A percentile compares a stretch with the other conserved stretches of the same genome.
Evolutionary conservation across 1,140 invertebrate species (phyloP).

Genomic region (Neodiprion pinetum): DNA sequence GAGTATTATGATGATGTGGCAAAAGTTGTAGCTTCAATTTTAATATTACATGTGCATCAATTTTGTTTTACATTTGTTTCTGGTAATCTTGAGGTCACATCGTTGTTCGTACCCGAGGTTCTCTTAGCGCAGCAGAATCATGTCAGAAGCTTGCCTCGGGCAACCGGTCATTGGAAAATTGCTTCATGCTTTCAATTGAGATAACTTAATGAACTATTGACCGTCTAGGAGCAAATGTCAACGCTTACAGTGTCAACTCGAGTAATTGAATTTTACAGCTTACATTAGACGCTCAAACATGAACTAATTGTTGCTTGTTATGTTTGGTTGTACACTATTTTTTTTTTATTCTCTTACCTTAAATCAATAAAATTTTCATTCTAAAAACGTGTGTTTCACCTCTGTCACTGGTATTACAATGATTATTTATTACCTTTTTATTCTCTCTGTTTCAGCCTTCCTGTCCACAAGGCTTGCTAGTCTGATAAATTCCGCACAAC

Average conservation of each 20-base stretch:
- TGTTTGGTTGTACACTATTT: too few relatives aligned
- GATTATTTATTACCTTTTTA: constrained; percentile 10
- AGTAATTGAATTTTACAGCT: neutral
- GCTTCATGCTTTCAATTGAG: constrained; percentile 47
- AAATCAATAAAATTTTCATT: neutral
- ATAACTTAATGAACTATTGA: constrained; percentile 46
- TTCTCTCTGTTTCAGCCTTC: constrained; percentile 43
- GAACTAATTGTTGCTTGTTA: too few relatives aligned
- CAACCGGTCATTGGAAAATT: constrained; percentile 41
- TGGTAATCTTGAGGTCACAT: too few relatives aligned
- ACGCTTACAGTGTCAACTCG: neutral
- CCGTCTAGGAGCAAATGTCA: neutral
- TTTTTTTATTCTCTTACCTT: neutral
- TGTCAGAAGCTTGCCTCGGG: constrained; percentile 18
- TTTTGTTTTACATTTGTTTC: too few relatives aligned
- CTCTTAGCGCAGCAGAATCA: too few relatives aligned
- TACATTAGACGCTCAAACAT: too few relatives aligned
- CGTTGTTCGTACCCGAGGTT: too few relatives aligned
- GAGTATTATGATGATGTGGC: too few relatives aligned
- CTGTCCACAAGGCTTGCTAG: constrained; percentile 48
- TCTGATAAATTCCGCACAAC: constrained; percentile 30
- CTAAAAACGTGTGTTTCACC: too few relatives aligned
- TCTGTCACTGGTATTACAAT: too few relatives aligned
- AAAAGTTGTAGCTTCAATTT: too few relatives aligned
- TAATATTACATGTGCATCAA: too few relatives aligned